Base-by-base conservation (phyloP, 2,888 invertebrate genomes). In the Oeneis ivallda region DNA sequence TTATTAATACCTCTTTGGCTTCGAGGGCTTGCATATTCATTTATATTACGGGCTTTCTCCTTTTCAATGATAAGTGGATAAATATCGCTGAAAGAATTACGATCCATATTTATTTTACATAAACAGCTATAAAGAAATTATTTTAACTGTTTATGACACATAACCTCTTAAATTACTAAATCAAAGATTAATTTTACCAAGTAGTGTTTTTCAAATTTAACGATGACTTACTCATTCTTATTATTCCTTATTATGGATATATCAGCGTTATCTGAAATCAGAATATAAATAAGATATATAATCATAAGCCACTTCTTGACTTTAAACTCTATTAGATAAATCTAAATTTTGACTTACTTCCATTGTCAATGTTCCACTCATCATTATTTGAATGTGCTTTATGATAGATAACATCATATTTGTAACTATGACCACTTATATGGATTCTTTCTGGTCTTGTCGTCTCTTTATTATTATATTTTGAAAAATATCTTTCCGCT, bases 391-490 rank as follows among this genome's bases (percentile, higher is more conserved):
- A 47, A 8, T 17, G 47, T 47, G 17, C 15, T 19, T 68, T 64
- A 64, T 74, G 61, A 52, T 71, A 73, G 39, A 73, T 60, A 19
- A 75, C 70, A 56, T 75, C 72, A 39, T 72, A 75, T 64, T 71
- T 73, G 34, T 66, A 70, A 52, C 70, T 71, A 45, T 73, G 72
- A n/a, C 66, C 72, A 52, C 70, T 64, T 37, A 74, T 62, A 50
- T 71, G 69, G 11, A 72, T 32, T 58, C 62, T 70, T 54, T 71
- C 69, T 3, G 73, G 71, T 56, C 56, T 53, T 26, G 10, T 57
- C 10, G 32, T 9, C 45, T 15, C 34, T 34, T 47, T 64, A 17
- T 50, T 37, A n/a, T 19, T 17, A 17, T 45, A 43, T 58, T 57
- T 32, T 58, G 34, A 26, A 37, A 41, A n/a, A 10, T 54, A 54